Evolutionary conservation across 2,113 vertebrate species (phyloP).

Genomic region (Mesoclemmys tuberculata): DNA sequence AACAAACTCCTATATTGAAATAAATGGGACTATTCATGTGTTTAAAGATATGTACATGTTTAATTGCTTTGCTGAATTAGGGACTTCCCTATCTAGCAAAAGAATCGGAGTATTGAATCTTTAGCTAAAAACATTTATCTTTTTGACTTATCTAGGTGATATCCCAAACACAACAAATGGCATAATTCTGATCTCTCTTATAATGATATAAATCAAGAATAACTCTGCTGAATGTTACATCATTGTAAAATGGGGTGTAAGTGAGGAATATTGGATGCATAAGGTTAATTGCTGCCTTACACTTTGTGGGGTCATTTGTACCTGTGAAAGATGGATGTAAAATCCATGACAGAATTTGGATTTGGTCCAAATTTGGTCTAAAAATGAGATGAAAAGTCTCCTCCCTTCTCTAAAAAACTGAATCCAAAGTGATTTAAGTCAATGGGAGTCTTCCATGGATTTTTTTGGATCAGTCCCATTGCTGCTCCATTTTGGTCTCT

Average conservation of each 20-base stretch:
- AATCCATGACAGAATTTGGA: not conserved
- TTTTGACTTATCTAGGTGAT: not conserved
- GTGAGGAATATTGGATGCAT: not conserved
- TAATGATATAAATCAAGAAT: not conserved
- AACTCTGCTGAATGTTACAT: not conserved
- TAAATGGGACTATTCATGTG: not conserved
- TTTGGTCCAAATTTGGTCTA: not conserved
- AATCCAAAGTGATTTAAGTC: not conserved
- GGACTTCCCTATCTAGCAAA: not conserved
- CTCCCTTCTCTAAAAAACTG: not conserved
- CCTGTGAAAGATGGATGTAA: not conserved
- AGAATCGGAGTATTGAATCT: not conserved
- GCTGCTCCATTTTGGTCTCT: not conserved
- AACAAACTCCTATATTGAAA: not conserved
- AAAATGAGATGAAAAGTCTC: not conserved
- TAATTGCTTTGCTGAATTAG: not conserved
- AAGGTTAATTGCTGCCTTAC: not conserved
- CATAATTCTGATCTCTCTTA: accelerated
- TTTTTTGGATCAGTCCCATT: not conserved
- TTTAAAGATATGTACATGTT: not conserved
- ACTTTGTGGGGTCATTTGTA: not conserved
- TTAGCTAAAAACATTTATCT: accelerated
- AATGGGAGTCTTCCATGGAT: not conserved
- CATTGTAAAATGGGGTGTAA: not conserved
- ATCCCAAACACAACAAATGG: not conserved